Base-by-base conservation (phyloP, 2,113 vertebrate genomes). In the Ochotona princeps region DNA sequence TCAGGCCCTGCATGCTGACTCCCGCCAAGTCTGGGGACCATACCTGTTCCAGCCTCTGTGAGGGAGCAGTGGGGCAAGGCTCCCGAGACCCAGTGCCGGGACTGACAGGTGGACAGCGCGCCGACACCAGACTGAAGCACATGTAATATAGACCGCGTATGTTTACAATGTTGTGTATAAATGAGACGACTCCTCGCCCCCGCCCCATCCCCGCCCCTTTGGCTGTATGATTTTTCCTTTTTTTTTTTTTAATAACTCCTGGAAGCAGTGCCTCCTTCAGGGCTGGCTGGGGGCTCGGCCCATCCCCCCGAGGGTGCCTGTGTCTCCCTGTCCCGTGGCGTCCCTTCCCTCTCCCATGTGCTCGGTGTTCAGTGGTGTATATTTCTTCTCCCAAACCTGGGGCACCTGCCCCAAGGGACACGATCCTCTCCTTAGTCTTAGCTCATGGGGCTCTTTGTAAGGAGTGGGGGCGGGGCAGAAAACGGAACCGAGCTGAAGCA, bases 101-200 rank as follows among this genome's bases (percentile, higher is more conserved):
- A 96, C 91, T 4, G 95, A 95, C 80, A 21, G 94, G 96, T 14
- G 3, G 83, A 94, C 91, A 21, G 92, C 97, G 95, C 90, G 73
- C 96, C 97, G 94, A 98, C 97, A 98, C 97, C 98, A 98, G 98
- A 98, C 98, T 98, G 99, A 99, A 99, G 99, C 99, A 99, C 99
- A 99, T 99, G 99, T 99, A 99, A 99, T 98, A 99, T 99, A 99
- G 98, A 99, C 98, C 98, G 97, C 99, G 99, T 99, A 99, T 99
- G 99, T 99, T 99, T 99, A 99, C 99, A 99, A 99, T 99, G 99
- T 99, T 99, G 99, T 99, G 99, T 99, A 99, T 99, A 99, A 99
- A 99, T 98, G 99, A 98, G 98, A 99, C 99, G 98, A 98, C 98
- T 98, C 98, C 97, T 98, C 90, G 94, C 97, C 97, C 97, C 98